Conservation (phyloP, 2,113 vertebrate genomes). For the Tinamus guttatus region DNA sequence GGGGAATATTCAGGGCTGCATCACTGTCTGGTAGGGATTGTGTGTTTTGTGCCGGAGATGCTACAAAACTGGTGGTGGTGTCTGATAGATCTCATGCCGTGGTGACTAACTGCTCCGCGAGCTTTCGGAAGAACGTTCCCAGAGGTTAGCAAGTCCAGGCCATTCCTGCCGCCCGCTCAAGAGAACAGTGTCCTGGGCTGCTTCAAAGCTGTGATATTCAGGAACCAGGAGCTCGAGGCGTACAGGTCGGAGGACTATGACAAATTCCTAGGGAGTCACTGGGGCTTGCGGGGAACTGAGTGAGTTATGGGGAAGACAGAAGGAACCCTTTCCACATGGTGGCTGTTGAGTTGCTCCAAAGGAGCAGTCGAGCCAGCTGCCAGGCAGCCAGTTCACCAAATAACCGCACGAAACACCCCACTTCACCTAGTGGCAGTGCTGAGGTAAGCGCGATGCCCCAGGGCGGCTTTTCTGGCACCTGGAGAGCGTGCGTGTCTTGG, state of each 20-base stretch:
- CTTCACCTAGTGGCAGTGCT: conserved; percentile 10
- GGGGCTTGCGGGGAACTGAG: not conserved
- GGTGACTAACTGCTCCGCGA: not conserved
- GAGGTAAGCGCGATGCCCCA: conserved; percentile 34
- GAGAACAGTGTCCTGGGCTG: not conserved
- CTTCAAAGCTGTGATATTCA: not conserved
- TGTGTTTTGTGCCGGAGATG: not conserved
- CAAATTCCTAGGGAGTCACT: not conserved
- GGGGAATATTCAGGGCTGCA: rapidly evolving
- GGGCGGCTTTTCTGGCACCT: conserved; percentile 27
- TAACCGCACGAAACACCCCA: conserved; percentile 25
- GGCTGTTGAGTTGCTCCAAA: not conserved
- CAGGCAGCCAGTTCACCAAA: conserved; percentile 7
- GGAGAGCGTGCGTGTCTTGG: not conserved
- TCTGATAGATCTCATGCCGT: not conserved
- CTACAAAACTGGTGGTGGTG: not conserved
- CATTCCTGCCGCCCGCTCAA: no score
- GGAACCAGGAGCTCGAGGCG: not conserved
- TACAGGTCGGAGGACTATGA: not conserved
- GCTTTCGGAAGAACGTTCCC: not conserved
- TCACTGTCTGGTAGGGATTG: not conserved
- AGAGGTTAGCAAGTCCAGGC: not conserved
- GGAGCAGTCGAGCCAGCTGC: not conserved
- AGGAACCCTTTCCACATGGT: not conserved
- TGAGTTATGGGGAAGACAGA: not conserved